Evolutionary conservation across 2,113 vertebrate genomes (phyloP).

Genomic region (Lophotis ruficrista): DNA sequence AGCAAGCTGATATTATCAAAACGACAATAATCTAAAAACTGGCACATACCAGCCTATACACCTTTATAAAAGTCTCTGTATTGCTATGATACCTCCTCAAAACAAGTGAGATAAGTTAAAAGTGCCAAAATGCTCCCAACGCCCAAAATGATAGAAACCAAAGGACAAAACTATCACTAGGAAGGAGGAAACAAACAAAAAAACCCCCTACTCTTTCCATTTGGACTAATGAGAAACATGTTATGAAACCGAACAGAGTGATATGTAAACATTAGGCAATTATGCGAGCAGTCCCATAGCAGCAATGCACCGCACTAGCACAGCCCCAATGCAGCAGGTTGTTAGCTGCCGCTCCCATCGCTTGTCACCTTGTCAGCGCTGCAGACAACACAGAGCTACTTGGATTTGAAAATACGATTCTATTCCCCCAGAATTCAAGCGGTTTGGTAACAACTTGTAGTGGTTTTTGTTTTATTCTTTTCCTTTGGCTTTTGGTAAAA

Average conservation of each 20-base stretch:
- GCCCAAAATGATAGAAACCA: neutral
- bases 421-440: neutral
- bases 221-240: neutral
- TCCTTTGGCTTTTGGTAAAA: neutral
- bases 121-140: neutral
- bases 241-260: neutral
- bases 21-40: neutral
- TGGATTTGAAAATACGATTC: neutral
- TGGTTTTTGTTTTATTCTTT: neutral
- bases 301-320: neutral
- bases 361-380: neutral
- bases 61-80: neutral
- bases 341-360: neutral
- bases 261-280: neutral
- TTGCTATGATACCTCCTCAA: neutral
- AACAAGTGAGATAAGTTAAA: neutral
- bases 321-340: accelerated
- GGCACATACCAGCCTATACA: neutral
- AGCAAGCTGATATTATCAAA: neutral
- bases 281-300: neutral
- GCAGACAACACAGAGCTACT: neutral
- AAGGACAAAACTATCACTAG: neutral
- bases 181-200: neutral
- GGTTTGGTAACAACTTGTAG: neutral
- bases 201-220: neutral